Conservation (phyloP, 2,888 invertebrate species). For the Drymonia ruficornis region DNA sequence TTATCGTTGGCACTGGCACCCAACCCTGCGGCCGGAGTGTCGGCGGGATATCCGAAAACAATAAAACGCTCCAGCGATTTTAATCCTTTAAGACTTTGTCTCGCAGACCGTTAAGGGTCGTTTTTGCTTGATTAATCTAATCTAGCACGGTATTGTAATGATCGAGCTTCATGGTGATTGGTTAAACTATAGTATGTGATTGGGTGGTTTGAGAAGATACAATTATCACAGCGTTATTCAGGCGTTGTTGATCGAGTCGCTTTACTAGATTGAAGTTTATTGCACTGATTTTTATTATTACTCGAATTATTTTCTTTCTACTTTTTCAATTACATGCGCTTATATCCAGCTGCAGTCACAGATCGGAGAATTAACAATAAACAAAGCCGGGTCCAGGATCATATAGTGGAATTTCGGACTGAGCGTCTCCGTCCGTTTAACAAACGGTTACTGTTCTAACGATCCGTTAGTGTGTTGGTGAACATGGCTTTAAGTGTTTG, state of each 20-base stretch:
- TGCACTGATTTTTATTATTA: not conserved
- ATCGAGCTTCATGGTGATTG: constrained; percentile 32
- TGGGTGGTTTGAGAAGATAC: constrained; percentile 23
- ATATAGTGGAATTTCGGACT: too few species aligned
- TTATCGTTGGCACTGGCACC: constrained; percentile 17
- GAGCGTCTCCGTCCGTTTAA: too few species aligned
- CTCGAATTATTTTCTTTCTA: too few species aligned
- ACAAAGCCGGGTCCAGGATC: too few species aligned
- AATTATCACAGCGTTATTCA: constrained; percentile 25
- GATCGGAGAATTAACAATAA: too few species aligned
- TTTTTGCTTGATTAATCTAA: constrained; percentile 74
- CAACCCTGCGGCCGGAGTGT: constrained; percentile 37
- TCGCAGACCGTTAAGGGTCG: constrained; percentile 58
- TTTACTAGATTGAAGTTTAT: not conserved
- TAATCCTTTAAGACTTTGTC: constrained; percentile 67
- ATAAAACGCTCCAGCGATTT: constrained; percentile 68
- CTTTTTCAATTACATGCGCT: too few species aligned
- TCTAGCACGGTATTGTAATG: constrained; percentile 60
- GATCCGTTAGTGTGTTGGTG: too few species aligned
- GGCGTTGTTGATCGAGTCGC: constrained; percentile 16
- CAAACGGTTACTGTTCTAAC: too few species aligned
- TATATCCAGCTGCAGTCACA: too few species aligned
- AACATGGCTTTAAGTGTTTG: too few species aligned
- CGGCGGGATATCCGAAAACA: constrained; percentile 64
- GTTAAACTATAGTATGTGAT: constrained; percentile 21